A percentile compares a stretch with the other conserved stretches of the same genome.
These are phyloP conservation scores for Leptinotarsa rubiginosa DNA, from an alignment of 2,888 invertebrate species.

Conservation along the genomic window DNA sequence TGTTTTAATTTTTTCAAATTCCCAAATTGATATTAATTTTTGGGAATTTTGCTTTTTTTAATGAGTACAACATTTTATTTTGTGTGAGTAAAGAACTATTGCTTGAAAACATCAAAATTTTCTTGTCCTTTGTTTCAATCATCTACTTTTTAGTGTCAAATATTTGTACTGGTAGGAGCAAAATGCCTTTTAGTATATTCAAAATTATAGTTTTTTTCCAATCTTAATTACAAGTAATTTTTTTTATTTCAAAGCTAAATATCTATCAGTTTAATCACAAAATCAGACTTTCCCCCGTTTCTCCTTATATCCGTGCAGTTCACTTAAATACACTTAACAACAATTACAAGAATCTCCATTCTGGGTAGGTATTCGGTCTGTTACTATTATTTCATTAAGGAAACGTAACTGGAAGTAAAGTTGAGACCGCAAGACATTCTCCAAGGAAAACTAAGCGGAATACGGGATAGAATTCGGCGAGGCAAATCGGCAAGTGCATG, in stretches of 20 bases:
- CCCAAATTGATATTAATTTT: too few species aligned
- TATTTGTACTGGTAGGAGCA: too few species aligned
- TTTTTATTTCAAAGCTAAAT: too few species aligned
- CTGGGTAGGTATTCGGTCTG: conserved; percentile 33
- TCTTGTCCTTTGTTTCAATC: too few species aligned
- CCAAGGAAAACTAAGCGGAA: conserved; percentile 37
- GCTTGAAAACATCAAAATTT: too few species aligned
- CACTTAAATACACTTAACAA: conserved; percentile 24
- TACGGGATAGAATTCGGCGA: conserved; percentile 35
- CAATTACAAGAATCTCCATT: conserved; percentile 39
- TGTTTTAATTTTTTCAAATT: too few species aligned
- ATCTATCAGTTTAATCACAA: not conserved
- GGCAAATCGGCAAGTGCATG: conserved; percentile 35
- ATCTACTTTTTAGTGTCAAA: too few species aligned
- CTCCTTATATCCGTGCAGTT: conserved; percentile 6
- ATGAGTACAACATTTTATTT: too few species aligned
- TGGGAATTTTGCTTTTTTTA: too few species aligned
- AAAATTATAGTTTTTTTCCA: not conserved
- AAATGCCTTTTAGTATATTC: too few species aligned
- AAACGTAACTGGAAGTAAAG: conserved; percentile 26
- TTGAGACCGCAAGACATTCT: conserved; percentile 40
- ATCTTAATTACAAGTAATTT: too few species aligned
- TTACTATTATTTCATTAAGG: conserved; percentile 34
- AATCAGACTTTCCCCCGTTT: not conserved
- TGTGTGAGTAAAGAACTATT: too few species aligned